Conservation (phyloP, 1,140 invertebrate species). For the Bombus picipes region DNA sequence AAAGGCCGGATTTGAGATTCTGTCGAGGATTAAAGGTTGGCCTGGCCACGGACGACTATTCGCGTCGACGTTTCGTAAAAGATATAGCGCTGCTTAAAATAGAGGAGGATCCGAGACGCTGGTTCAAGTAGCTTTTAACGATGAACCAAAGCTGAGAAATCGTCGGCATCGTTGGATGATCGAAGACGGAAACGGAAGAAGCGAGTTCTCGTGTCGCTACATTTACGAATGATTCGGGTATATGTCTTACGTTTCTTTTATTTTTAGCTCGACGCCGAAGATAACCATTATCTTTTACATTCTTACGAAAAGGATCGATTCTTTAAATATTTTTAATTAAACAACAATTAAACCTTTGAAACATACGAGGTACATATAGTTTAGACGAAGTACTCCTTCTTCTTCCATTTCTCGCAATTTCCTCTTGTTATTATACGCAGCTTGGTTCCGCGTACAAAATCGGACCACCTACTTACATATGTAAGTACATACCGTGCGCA, state of each 20-base stretch:
- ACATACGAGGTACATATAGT: no score
- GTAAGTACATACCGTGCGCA: background rate
- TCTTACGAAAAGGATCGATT: no score
- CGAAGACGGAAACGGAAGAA: background rate
- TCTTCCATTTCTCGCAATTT: background rate
- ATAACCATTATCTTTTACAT: no score
- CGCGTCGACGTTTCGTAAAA: conserved; percentile 50
- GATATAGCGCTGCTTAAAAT: conserved; percentile 54
- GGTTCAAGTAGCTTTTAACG: conserved; percentile 32
- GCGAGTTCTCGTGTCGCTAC: background rate
- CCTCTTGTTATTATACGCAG: background rate
- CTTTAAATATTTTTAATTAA: no score
- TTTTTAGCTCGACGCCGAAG: no score
- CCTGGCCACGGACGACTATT: conserved; percentile 33
- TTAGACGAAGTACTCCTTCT: background rate
- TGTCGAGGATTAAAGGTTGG: conserved; percentile 38
- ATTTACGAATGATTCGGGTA: background rate
- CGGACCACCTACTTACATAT: no score
- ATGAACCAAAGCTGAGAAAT: conserved; percentile 33
- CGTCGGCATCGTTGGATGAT: conserved; percentile 1
- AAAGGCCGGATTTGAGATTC: conserved; percentile 47
- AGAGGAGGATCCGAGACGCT: conserved; percentile 37
- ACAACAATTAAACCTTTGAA: no score
- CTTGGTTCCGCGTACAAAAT: background rate
- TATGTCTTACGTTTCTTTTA: no score